Conservation (phyloP, 2,113 vertebrate genomes). For the Limanda limanda region DNA sequence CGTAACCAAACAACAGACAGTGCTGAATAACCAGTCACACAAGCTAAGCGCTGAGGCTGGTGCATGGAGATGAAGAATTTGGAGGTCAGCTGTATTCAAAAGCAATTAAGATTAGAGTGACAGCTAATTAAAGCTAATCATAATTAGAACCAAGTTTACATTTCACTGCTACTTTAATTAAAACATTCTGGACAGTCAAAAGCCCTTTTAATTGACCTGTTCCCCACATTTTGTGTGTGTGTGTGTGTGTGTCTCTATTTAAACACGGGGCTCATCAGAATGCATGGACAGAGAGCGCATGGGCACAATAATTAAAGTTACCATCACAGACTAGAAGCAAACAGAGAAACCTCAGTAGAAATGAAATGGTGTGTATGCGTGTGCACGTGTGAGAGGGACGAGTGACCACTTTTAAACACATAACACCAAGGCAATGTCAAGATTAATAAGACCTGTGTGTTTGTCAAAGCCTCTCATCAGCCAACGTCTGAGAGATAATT, state of each 20-base stretch:
- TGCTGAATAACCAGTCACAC: slow-evolving; percentile 7
- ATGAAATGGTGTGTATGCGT: neutral
- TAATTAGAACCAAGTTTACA: slow-evolving; percentile 82
- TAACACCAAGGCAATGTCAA: slow-evolving; percentile 42
- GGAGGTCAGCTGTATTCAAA: slow-evolving; percentile 76
- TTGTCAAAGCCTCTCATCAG: slow-evolving; percentile 55
- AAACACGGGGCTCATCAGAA: slow-evolving; percentile 73
- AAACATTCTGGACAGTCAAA: slow-evolving; percentile 76
- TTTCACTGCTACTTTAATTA: slow-evolving; percentile 83
- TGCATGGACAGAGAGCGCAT: slow-evolving; percentile 48
- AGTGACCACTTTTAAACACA: slow-evolving; percentile 29
- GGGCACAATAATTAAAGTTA: slow-evolving; percentile 70
- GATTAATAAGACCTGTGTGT: slow-evolving; percentile 61
- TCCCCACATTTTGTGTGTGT: slow-evolving; percentile 56
- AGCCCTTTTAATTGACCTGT: slow-evolving; percentile 78
- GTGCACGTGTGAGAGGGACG: neutral
- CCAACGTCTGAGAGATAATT: slow-evolving; percentile 52
- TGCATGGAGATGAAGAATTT: slow-evolving; percentile 45
- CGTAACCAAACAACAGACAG: neutral
- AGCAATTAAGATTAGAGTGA: slow-evolving; percentile 81
- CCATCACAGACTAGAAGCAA: slow-evolving; percentile 58
- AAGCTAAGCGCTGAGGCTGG: neutral
- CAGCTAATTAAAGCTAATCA: slow-evolving; percentile 84
- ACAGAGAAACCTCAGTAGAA: slow-evolving; percentile 34
- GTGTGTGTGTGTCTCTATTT: slow-evolving; percentile 32